phyloP scores from a whole-genome alignment of 37 sponge, comb jelly and placozoan genomes.

The Tethya wilhelma region DNA sequence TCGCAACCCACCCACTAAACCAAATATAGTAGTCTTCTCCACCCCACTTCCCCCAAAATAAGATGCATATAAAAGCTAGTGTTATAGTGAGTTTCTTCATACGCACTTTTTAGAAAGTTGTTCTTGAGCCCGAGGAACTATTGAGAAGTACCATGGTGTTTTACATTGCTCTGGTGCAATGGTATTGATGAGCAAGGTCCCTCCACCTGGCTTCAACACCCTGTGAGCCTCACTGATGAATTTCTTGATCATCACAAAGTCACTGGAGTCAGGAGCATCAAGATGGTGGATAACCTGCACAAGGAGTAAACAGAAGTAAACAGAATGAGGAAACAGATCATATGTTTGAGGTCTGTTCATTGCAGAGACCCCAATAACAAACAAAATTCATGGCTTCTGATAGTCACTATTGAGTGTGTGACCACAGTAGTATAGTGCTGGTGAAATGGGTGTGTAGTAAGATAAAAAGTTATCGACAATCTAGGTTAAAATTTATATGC shows the following conservation, averaged over 20 bases:
- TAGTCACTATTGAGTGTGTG: not conserved
- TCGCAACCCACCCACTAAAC: too few species aligned
- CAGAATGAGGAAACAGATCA: too few species aligned
- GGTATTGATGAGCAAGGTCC: not conserved
- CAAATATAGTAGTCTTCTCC: too few species aligned
- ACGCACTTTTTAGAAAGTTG: not conserved
- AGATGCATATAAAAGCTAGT: too few species aligned
- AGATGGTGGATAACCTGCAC: constrained; percentile 26
- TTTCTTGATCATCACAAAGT: not conserved
- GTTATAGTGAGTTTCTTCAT: not conserved
- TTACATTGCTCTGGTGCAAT: not conserved
- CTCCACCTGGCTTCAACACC: constrained; percentile 5
- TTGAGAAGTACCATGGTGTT: not conserved
- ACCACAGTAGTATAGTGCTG: too few species aligned
- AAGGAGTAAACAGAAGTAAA: too few species aligned
- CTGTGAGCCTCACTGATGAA: constrained; percentile 7
- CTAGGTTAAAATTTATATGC: too few species aligned
- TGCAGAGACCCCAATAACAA: not conserved
- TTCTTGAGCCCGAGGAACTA: constrained; percentile 3
- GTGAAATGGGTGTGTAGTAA: too few species aligned
- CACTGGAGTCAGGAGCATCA: not conserved
- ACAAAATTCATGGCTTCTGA: not conserved
- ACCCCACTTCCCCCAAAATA: too few species aligned
- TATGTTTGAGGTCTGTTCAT: too few species aligned
- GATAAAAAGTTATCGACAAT: too few species aligned